These are phyloP conservation scores for Pedionomus torquatus DNA, from an alignment of 2,113 vertebrate genomes.

Conservation along the genomic window DNA sequence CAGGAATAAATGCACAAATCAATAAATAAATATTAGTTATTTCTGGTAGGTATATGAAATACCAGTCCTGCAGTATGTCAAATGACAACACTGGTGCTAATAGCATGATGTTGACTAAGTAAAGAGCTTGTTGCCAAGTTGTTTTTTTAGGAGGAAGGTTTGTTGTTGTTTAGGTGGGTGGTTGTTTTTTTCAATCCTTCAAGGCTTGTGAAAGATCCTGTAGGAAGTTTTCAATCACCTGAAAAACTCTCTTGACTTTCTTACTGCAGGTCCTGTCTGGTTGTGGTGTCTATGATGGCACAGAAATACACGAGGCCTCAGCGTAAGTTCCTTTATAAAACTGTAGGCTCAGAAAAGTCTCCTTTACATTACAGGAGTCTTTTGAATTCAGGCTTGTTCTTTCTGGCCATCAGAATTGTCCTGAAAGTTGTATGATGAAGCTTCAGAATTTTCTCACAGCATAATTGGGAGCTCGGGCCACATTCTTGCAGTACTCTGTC, in stretches of 20 bases:
- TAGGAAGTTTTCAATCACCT: neutral
- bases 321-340: slow-evolving; percentile 77
- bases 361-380: neutral
- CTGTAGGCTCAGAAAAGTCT: neutral
- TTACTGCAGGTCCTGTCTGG: slow-evolving; percentile 84
- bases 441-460: neutral
- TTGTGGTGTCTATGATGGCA: slow-evolving; percentile 88
- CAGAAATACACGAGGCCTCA: slow-evolving; percentile 89
- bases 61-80: neutral
- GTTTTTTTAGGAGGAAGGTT: neutral
- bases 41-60: neutral
- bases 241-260: neutral
- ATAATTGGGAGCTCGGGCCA: neutral
- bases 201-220: neutral
- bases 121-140: neutral
- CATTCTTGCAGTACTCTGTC: neutral
- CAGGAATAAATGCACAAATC: neutral
- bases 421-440: neutral
- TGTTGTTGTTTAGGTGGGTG: neutral
- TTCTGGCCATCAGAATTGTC: neutral
- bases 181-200: neutral
- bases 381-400: neutral
- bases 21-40: neutral
- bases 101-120: neutral
- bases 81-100: neutral